These are phyloP conservation scores for Sciaenops ocellatus DNA, from an alignment of 2,797 vertebrate genomes.

Conservation along the genomic window DNA sequence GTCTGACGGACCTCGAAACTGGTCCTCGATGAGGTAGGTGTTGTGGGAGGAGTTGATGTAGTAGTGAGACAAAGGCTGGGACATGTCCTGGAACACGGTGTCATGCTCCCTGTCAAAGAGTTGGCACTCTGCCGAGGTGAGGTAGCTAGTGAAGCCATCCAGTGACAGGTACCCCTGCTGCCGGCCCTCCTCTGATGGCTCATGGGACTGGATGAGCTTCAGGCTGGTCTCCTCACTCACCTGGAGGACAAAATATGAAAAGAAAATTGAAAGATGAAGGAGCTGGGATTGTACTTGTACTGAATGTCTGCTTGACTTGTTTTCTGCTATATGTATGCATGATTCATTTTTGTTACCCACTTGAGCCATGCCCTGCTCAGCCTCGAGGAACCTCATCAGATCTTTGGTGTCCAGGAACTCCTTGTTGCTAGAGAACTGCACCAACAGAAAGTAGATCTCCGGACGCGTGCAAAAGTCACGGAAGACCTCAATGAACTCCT, in stretches of 20 bases:
- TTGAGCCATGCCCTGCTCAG: slow-evolving; percentile 93
- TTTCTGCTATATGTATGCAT: slow-evolving; percentile 5
- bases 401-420: slow-evolving; percentile 96
- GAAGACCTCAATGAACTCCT: slow-evolving; percentile 94
- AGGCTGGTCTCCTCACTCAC: slow-evolving; percentile 92
- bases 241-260: slow-evolving; percentile 53
- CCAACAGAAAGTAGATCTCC: slow-evolving; percentile 96
- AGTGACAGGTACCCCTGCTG: slow-evolving; percentile 92
- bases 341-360: slow-evolving; percentile 77
- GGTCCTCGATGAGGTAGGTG: slow-evolving; percentile 96
- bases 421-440: slow-evolving; percentile 99
- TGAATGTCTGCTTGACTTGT: background rate
- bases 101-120: slow-evolving; percentile 93
- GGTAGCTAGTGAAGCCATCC: slow-evolving; percentile 96
- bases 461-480: slow-evolving; percentile 96
- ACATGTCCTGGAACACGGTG: slow-evolving; percentile 94
- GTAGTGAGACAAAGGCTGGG: slow-evolving; percentile 94
- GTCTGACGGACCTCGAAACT: slow-evolving; percentile 92
- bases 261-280: background rate
- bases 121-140: slow-evolving; percentile 92
- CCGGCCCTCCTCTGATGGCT: slow-evolving; percentile 91
- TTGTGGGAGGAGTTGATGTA: slow-evolving; percentile 97
- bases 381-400: slow-evolving; percentile 96
- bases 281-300: background rate
- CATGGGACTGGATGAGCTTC: slow-evolving; percentile 91